These are phyloP conservation scores for Ceryle rudis DNA, from an alignment of 2,797 vertebrate species.

Conservation along the genomic window DNA sequence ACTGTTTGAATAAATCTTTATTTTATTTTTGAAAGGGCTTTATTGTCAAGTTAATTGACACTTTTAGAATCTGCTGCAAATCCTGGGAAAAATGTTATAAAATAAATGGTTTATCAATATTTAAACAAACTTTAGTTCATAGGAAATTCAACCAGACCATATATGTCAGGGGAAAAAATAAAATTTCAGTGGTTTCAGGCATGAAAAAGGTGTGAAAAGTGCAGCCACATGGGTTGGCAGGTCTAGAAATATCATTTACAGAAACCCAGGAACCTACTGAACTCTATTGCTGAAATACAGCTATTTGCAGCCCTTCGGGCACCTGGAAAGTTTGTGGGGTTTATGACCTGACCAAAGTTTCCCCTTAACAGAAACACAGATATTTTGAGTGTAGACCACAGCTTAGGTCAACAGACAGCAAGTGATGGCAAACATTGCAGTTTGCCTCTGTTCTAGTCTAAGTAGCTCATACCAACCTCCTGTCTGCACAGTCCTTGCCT, in stretches of 20 bases:
- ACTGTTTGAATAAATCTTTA: slow-evolving; percentile 57
- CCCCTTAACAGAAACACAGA: neutral
- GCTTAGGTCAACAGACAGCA: neutral
- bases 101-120: slow-evolving; percentile 57
- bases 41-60: slow-evolving; percentile 52
- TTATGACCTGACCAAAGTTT: neutral
- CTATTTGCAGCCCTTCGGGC: neutral
- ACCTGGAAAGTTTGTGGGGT: neutral
- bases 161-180: neutral
- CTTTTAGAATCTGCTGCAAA: slow-evolving; percentile 45
- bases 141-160: neutral
- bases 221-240: neutral
- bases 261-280: neutral
- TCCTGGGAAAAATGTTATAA: slow-evolving; percentile 3
- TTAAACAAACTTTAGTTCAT: neutral
- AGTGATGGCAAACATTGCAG: neutral
- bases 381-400: neutral
- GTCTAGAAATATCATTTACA: neutral
- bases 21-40: slow-evolving; percentile 51
- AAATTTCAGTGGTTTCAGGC: neutral
- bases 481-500: neutral
- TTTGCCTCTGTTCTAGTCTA: neutral
- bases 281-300: neutral
- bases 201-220: neutral
- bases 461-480: neutral